Base-by-base conservation (phyloP, 2,797 vertebrate genomes). In the Buphagus erythrorhynchus region DNA sequence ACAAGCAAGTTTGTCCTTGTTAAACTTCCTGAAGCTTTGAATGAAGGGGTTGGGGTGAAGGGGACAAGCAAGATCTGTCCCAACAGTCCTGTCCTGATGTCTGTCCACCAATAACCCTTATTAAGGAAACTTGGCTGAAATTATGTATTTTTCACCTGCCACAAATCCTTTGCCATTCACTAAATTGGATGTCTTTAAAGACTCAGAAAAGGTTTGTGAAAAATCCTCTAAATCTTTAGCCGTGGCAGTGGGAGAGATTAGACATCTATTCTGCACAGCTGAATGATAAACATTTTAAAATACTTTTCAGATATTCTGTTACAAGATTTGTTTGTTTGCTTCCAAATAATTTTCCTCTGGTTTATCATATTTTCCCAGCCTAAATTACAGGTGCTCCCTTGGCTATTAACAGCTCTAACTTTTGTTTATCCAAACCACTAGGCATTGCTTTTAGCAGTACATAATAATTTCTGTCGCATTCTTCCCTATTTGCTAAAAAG, bases 371-470 rank as follows among this genome's bases (percentile, higher is more conserved):
- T 79, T 65, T 48, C 73, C 90, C 94, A 96, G 58, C 36, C 52
- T 59, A 88, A 83, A 71, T 94, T 96, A 88, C 36, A 89, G 38
- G 74, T 82, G 5, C 31, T 51, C 21, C 65, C 35, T 79, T 76
- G 29, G 36, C 83, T 90, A 43, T 85, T 90, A 93, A 59, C 72
- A 73, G 59, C 48, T 65, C 20, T 86, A 78, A 91, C 79, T 96
- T 80, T 81, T 96, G 17, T 95, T 96, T 95, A 92, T 84, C 43
- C 86, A 94, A 94, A 86, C 57, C 69, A 73, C 33, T 73, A 95
- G 52, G 26, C n/a, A 73, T 33, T 91, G 74, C 62, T 95, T 97
- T 97, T 81, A 95, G 76, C 48, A 79, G 49, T 59, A 85, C 20
- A 38, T 89, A 89, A 55, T 88, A 79, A 91, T 79, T 88, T 90